Base-by-base conservation (phyloP, 2,113 vertebrate genomes). In the Erythrolamprus reginae region DNA sequence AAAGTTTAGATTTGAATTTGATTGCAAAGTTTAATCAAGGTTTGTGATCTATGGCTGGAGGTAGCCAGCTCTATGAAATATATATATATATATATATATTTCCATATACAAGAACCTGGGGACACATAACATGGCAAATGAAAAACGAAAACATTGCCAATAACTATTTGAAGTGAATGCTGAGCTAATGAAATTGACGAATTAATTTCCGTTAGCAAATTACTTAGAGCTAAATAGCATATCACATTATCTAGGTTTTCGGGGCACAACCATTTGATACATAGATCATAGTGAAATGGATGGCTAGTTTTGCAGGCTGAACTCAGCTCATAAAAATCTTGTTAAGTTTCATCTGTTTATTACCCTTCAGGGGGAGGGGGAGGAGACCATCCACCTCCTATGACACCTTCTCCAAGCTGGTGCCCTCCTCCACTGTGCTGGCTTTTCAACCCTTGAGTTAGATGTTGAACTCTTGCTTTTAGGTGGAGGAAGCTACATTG, bases 21-120 rank as follows among this genome's bases (percentile, higher is more conserved):
- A 89, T 86, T 38, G 58, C 55, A 86, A 89, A 89, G 89, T 89
- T 82, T 17, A 58, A 55, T 90, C 91, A 42, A 82, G 51, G 52
- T 88, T 92, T 90, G 65, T 86, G 88, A 92, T 92, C 92, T 92
- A 48, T 51, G 50, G 82, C n/a, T 33, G 85, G 48, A 93, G 90
- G 86, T 52, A 33, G 88, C 85, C 93, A 92, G 90, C 91, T 89
- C 86, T 86, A 38, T 87, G 89, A 86, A 95, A 50, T n/a, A n/a
- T n/a, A n/a, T n/a, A n/a, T n/a, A n/a, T n/a, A n/a, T n/a, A n/a
- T n/a, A n/a, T n/a, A n/a, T n/a, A n/a, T n/a, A n/a, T 10, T 53
- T 4, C 19, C 21, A 90, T 94, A n/a, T 83, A 92, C 88, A 38
- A 89, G 92, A 91, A 92, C 21, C 77, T 19, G 1, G 1, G 51